These are phyloP conservation scores for Marasmarcha lunaedactyla DNA, from an alignment of 2,888 invertebrate species.

Conservation along the genomic window DNA sequence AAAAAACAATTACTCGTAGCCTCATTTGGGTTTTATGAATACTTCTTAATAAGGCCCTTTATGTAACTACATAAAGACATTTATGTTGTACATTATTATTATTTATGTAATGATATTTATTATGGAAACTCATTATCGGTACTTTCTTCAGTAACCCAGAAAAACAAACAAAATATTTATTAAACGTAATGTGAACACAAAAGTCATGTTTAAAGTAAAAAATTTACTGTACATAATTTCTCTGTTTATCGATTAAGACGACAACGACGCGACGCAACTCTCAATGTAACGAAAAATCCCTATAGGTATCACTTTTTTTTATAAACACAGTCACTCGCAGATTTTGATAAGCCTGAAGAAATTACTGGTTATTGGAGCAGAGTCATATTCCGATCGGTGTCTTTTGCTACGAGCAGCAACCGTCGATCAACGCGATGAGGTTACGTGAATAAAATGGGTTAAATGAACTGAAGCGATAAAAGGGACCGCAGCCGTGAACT, in stretches of 20 bases:
- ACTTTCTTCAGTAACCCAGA: too few species aligned
- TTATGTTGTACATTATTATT: too few species aligned
- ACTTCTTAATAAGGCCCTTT: too few species aligned
- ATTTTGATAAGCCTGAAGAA: background rate
- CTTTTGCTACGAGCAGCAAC: background rate
- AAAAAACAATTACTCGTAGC: too few species aligned
- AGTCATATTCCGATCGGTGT: background rate
- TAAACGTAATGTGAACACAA: too few species aligned
- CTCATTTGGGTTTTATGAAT: too few species aligned
- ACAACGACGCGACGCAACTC: background rate
- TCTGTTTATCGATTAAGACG: background rate
- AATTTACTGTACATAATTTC: background rate
- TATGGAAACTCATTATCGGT: too few species aligned
- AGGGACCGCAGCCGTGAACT: slow-evolving; percentile 60
- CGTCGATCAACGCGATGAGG: slow-evolving; percentile 30
- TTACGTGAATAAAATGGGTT: slow-evolving; percentile 58
- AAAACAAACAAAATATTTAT: too few species aligned
- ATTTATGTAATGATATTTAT: too few species aligned
- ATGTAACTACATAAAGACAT: too few species aligned
- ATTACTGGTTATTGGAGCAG: background rate
- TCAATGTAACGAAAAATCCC: background rate
- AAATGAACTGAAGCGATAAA: slow-evolving; percentile 54
- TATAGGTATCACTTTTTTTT: background rate
- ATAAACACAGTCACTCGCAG: too few species aligned
- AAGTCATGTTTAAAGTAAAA: too few species aligned